Conservation (phyloP, 2,113 vertebrate species). For the Barbus barbus region DNA sequence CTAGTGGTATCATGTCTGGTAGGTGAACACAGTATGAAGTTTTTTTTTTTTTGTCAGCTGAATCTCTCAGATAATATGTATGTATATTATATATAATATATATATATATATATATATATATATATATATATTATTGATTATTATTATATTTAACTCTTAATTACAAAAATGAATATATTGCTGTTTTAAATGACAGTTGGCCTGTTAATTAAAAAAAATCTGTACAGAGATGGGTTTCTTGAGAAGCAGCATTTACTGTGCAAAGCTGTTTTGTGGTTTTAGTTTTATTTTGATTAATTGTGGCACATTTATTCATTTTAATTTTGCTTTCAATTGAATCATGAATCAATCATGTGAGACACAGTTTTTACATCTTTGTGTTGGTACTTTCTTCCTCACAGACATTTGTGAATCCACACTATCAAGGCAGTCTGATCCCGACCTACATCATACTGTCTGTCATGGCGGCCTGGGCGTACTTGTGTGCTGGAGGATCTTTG, state of each 20-base stretch:
- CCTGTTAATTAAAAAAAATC: no score
- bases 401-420: conserved; percentile 78
- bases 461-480: conserved; percentile 78
- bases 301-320: neutral
- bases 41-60: no score
- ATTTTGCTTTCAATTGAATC: neutral
- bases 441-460: conserved; percentile 74
- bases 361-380: neutral
- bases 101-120: no score
- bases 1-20: conserved; percentile 75
- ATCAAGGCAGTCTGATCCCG: conserved; percentile 71
- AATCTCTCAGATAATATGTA: no score
- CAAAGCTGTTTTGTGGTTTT: neutral
- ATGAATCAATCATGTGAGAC: neutral
- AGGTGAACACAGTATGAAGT: conserved; percentile 52
- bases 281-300: neutral
- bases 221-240: no score
- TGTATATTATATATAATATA: no score
- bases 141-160: no score
- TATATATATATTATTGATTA: no score
- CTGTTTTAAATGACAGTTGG: no score
- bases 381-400: conserved; percentile 43
- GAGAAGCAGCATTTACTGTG: no score
- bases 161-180: no score
- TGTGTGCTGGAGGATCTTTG: conserved; percentile 76